Base-by-base conservation (phyloP, 2,888 invertebrate genomes). In the Zonitis immaculata region DNA sequence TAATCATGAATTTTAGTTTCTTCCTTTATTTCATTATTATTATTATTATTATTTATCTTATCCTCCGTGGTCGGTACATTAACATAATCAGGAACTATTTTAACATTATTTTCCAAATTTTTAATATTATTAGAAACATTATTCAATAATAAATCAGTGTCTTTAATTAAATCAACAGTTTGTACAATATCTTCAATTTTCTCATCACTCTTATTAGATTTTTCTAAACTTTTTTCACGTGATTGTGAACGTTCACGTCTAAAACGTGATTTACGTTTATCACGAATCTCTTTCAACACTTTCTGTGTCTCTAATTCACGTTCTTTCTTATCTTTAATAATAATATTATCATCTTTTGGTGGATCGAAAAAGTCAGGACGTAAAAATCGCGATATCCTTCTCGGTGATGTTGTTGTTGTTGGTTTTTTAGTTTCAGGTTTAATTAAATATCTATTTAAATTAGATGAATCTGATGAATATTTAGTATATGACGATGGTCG, bases 301-400 rank as follows among this genome's bases (percentile, higher is more conserved):
- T 83, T 81, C 72, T 87, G 83, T 46, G 88, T 81, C 76, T 86
- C 81, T 65, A 87, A 75, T 73, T 89, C 82, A 62, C 87, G 79
- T 71, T 86, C 80, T 58, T 81, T 82, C 61, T 81, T 79, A 67
- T 83, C 82, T 69, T 82, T 80, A 1, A 82, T 79, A 66, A 84
- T 84, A 18, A 81, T 77, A 66, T 82, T 86, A 63, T 88, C 88
- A 86, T 84, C 82, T 60, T 72, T 71, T 3, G 81, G 79, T 1
- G 84, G 77, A 59, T 89, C 88, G 68, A 85, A 88, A 70, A 89
- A 89, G 72, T 91, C 90, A 0, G 89, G 87, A 26, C 90, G 80
- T 52, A 91, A 75, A 73, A 89, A 90, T 52, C 91, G 78, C 7
- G 87, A 88, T 52, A 87, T 82, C 57, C 86, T 80, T 46, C 85